Percentiles rank a stretch among this genome's conserved stretches.
phyloP scores from a whole-genome alignment of 2,113 vertebrate genomes.

The Ifrita kowaldi region DNA sequence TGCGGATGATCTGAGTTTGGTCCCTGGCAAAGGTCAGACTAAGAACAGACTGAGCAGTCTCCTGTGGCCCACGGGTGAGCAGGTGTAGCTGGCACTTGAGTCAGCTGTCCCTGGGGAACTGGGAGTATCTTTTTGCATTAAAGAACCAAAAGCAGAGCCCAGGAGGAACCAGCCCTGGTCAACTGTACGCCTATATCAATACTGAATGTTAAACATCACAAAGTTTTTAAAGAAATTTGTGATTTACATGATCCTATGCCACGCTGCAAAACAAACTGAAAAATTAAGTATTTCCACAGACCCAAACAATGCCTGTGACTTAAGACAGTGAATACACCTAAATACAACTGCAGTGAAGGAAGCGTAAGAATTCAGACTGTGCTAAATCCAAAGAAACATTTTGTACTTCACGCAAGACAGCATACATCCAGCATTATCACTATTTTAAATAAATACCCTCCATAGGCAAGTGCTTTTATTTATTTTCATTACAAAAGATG shows the following conservation, averaged over 20 bases:
- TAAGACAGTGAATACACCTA: background rate
- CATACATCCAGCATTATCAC: background rate
- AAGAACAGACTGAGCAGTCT: background rate
- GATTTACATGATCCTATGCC: background rate
- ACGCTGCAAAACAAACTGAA: background rate
- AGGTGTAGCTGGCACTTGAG: background rate
- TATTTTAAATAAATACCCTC: conserved; percentile 35
- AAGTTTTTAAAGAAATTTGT: background rate
- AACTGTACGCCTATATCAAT: background rate
- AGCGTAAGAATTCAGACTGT: background rate
- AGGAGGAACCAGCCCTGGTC: background rate
- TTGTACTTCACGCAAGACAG: background rate
- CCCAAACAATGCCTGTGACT: background rate
- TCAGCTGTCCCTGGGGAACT: background rate
- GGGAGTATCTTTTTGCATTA: background rate
- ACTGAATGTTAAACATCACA: background rate
- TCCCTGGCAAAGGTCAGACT: background rate
- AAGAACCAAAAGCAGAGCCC: background rate
- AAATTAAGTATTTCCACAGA: background rate
- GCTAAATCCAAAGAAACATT: background rate
- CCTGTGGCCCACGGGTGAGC: background rate
- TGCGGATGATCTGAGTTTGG: background rate
- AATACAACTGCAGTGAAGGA: background rate
- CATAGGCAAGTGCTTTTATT: background rate
- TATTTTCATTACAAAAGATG: conserved; percentile 61